Base-by-base conservation (phyloP, 2,797 vertebrate species). In the Loris lydekkerianus region DNA sequence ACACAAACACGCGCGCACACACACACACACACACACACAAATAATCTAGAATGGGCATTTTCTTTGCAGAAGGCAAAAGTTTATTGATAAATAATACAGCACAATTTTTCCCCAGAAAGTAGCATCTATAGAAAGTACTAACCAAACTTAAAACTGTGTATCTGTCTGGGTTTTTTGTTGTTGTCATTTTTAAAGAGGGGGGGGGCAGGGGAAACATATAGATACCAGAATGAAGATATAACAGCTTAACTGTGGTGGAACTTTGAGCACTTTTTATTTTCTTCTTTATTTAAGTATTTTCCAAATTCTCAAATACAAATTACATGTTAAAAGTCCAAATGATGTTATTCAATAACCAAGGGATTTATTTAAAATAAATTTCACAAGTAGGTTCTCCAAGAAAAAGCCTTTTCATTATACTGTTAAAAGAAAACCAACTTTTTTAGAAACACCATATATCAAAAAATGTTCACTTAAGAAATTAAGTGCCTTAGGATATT, bases 11-110 rank as follows among this genome's bases (percentile, higher is more conserved):
- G 6, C 6, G 10, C 60, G 25, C 2, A 81, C 43, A 70, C 49
- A 92, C 40, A 92, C 11, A 23, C 20, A 25, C 60, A 61, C 2
- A 81, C 53, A 70, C 49, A 92, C 40, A 92, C 11, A 65, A 63
- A 92, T 7, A 86, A 94, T 72, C 65, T 84, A 87, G 17, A 91
- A 84, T 8, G 23, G n/a, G 29, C 15, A 76, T 86, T 91, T 94
- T 91, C 67, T 91, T 83, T 84, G 69, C 29, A 91, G 11, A 94
- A 88, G 29, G 70, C 18, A 86, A 93, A 89, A 17, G 18, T 95
- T 96, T 97, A 96, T 85, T 97, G 60, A 95, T 31, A 94, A 97
- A 91, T 70, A 95, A 89, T 40, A 91, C 3, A 91, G n/a, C 40
- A 92, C n/a, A 86, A 75, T 53, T 49, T 89, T 70, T 34, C 46